A percentile compares a stretch with the other conserved stretches of the same genome.
Conservation (phyloP, 2,888 invertebrate genomes). For the Didymodactylos carnosus region DNA sequence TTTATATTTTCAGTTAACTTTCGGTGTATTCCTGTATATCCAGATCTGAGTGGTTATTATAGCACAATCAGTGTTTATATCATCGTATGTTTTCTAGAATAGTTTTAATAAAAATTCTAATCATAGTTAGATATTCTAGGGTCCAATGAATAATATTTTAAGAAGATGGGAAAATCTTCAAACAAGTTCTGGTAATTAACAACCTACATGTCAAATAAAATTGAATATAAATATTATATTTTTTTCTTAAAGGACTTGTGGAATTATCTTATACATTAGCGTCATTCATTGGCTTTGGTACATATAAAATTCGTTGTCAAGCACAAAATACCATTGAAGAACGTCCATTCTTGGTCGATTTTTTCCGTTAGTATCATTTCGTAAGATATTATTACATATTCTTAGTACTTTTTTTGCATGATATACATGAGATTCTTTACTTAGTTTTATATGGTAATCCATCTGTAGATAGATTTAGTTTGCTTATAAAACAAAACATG, state of each 20-base stretch:
- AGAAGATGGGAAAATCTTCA: constrained; percentile 13
- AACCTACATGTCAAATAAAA: background rate
- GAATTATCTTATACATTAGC: background rate
- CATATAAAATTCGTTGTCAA: background rate
- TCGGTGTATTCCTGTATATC: constrained; percentile 73
- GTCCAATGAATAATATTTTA: constrained; percentile 5
- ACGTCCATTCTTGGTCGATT: background rate
- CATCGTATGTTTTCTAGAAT: constrained; percentile 33
- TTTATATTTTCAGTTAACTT: constrained; percentile 42
- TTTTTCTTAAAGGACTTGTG: background rate
- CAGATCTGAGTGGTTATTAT: constrained; percentile 69
- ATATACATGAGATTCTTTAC: no score
- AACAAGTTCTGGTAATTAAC: constrained; percentile 1
- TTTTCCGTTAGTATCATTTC: background rate
- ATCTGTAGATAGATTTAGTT: no score
- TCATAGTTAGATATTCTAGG: no score
- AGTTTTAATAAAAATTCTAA: background rate
- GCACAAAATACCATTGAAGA: background rate
- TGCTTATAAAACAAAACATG: no score
- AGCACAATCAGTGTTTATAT: constrained; percentile 76
- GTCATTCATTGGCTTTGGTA: background rate
- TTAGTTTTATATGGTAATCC: no score
- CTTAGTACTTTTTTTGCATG: no score
- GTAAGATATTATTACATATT: no score
- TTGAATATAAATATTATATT: background rate